These are phyloP conservation scores for Apis florea DNA, from an alignment of 1,140 invertebrate genomes.

Conservation along the genomic window DNA sequence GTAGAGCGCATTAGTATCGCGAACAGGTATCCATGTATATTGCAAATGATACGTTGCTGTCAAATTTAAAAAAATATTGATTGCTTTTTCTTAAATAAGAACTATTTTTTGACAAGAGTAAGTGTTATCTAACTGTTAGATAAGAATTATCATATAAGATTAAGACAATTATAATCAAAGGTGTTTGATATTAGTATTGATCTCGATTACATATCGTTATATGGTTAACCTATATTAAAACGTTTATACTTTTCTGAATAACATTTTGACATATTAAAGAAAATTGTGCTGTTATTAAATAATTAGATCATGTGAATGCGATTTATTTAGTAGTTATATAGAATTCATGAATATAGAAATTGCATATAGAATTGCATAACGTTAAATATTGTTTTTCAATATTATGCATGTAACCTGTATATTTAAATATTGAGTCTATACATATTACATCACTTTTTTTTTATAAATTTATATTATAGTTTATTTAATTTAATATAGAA, in stretches of 20 bases:
- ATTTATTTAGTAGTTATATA: not conserved
- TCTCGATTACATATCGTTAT: not conserved
- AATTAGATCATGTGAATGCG: too few species aligned
- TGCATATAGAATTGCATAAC: not conserved
- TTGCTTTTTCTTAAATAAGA: not conserved
- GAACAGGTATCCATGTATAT: constrained; percentile 1
- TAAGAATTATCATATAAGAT: too few species aligned
- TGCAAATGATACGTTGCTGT: not conserved
- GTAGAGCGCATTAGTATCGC: constrained; percentile 26
- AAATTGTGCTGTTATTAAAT: not conserved
- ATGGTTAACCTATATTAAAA: constrained; percentile 18
- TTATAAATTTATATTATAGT: not conserved
- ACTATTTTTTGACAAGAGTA: constrained; percentile 1
- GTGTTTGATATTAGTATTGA: not conserved
- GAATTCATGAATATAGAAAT: not conserved
- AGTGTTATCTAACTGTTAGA: not conserved
- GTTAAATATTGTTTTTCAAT: not conserved
- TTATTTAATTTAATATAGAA: not conserved
- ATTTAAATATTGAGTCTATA: not conserved
- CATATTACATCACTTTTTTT: not conserved
- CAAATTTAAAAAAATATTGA: constrained; percentile 9
- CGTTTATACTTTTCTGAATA: not conserved
- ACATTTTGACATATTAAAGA: not conserved
- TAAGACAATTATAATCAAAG: not conserved
- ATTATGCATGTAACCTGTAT: constrained; percentile 7